Conservation (phyloP, 1,140 invertebrate species). For the Drosophila oshimai region DNA sequence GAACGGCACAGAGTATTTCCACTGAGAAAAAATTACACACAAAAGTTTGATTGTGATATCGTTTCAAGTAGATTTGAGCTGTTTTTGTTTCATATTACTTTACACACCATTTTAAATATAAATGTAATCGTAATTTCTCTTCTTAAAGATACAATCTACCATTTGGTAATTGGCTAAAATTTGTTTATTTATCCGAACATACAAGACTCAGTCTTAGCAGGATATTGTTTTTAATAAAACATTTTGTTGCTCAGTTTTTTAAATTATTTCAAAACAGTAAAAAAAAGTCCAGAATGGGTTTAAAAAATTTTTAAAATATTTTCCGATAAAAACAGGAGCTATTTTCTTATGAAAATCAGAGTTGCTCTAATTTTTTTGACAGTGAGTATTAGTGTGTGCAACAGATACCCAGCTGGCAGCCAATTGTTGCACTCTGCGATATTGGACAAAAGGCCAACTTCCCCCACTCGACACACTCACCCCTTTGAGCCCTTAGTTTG, state of each 20-base stretch:
- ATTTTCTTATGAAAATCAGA: background rate
- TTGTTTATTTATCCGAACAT: too few species aligned
- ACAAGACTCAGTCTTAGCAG: too few species aligned
- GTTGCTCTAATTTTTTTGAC: background rate
- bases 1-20: slow-evolving; percentile 14
- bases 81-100: too few species aligned
- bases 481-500: slow-evolving; percentile 13
- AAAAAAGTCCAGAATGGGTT: too few species aligned
- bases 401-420: slow-evolving; percentile 46
- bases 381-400: slow-evolving; percentile 34
- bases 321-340: background rate
- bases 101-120: too few species aligned
- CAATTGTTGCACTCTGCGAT: slow-evolving; percentile 61
- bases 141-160: too few species aligned
- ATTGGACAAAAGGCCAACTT: slow-evolving; percentile 34
- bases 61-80: background rate
- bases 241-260: too few species aligned
- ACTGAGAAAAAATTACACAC: slow-evolving; percentile 3
- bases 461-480: background rate
- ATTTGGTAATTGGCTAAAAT: too few species aligned
- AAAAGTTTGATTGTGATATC: background rate
- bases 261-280: too few species aligned
- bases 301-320: background rate
- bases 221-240: too few species aligned
- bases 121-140: too few species aligned